Evolutionary conservation across 2,113 vertebrate genomes (phyloP).

Genomic region (Neofelis nebulosa): DNA sequence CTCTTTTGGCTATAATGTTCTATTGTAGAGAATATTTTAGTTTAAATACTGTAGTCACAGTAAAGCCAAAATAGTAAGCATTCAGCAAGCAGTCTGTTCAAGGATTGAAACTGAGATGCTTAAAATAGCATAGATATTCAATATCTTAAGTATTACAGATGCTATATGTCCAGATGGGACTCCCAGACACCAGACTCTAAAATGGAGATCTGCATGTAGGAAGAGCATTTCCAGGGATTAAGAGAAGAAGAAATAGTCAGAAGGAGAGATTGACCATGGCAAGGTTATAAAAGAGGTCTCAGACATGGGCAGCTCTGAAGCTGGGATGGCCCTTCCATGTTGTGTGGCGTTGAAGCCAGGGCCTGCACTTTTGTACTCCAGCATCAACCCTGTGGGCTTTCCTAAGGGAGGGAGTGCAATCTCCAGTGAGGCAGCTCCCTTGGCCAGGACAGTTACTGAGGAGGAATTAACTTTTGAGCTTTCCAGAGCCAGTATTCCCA

Average conservation of each 20-base stretch:
- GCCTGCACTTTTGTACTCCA: background rate
- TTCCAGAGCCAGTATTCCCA: background rate
- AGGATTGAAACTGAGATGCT: background rate
- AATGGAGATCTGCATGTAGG: background rate
- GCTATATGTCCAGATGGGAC: background rate
- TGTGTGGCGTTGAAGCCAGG: background rate
- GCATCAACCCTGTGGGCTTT: background rate
- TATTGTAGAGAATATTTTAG: background rate
- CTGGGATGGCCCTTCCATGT: background rate
- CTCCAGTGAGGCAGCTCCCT: background rate
- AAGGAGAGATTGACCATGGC: background rate
- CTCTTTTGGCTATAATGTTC: background rate
- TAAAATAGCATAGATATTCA: constrained; percentile 14
- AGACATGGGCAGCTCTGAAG: background rate
- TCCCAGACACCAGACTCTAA: background rate
- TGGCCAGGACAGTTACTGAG: background rate
- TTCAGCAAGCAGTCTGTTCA: background rate
- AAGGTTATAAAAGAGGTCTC: background rate
- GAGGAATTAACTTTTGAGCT: background rate
- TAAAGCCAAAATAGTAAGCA: background rate
- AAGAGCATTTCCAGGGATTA: background rate
- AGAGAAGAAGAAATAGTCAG: background rate
- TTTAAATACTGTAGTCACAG: background rate
- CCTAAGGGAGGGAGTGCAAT: fast-evolving
- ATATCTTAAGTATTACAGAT: background rate